Base-by-base conservation (phyloP, 2,113 vertebrate species). In the Periophthalmodon schlosseri region DNA sequence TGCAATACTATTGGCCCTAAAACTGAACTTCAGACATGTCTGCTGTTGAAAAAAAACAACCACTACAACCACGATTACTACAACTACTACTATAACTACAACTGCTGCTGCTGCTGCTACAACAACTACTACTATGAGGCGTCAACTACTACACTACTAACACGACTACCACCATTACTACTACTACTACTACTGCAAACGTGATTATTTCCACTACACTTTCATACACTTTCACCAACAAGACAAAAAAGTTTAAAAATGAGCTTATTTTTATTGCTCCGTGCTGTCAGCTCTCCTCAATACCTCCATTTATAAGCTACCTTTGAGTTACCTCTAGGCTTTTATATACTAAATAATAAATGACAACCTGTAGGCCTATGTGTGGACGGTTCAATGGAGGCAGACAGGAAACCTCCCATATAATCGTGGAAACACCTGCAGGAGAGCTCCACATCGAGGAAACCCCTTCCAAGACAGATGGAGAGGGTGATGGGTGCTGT, bases 291-390 rank as follows among this genome's bases (percentile, higher is more conserved):
- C 10, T n/a, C 34, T 39, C 15, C 34, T 65, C n/a, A 65, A 39
- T n/a, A 39, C 39, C 20, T n/a, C 18, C 9, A 36, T 65, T 34
- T 63, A 34, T 63, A 18, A 34, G 16, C 23, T 64, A 36, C 33
- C 61, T 34, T 18, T 36, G 16, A 61, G 34, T 39, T 65, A 44
- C 34, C 33, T 65, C 63, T 13, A 44, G 63, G 63, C 18, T 36
- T 65, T 39, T 21, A 65, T 64, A 64, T 39, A 13, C 63, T 65
- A 11, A 39, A 39, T 39, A 65, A 65, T 65, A 65, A 44, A 65
- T 65, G 63, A 65, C 63, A 65, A 65, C 63, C 63, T 65, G 33
- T 28, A 28, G 28, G 28, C 28, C 28, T 34, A 36, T 3, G 16
- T 36, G 20, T 4, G 10, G 34, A 65, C 33, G 16, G 18, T 64